Base-by-base conservation (phyloP, 2,888 invertebrate genomes). In the Phorcus lineatus region DNA sequence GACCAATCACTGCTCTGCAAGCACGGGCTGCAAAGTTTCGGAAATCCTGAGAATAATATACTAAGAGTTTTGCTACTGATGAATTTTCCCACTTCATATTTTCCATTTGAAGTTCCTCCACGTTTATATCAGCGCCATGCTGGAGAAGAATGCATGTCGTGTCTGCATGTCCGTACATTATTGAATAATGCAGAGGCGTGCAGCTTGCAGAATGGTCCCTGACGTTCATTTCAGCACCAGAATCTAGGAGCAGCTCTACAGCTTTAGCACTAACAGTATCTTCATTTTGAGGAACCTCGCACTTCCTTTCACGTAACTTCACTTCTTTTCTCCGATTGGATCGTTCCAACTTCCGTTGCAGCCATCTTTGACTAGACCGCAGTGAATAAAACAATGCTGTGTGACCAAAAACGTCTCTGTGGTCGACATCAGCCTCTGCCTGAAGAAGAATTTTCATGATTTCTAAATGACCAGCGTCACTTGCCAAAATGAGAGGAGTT, bases 381-480 rank as follows among this genome's bases (percentile, higher is more conserved):
- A 76, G 55, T 19, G 76, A 24, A 55, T 55, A 76, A 40, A 76
- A 76, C 17, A 76, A 36, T 16, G 76, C 31, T 17, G 76, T 76
- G 28, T 76, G 76, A 31, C 76, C 76, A 28, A 76, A 53, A 9
- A 31, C 36, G 31, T 76, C 55, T 19, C n/a, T 76, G 1, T 17
- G 24, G n/a, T 76, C 55, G 16, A 55, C 54, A 31, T 76, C 76
- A 0, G 76, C 55, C 7, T 55, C 55, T 11, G 54, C 7, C 6
- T 36, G n/a, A 11, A 76, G 16, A 16, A 76, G 55, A 17, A 36
- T 28, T 17, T 55, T 3, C 55, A 76, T 55, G n/a, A 55, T 55
- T 19, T 76, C 76, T 3, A 55, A n/a, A 17, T 55, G 28, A n/a
- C 76, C 76, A n/a, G 28, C 7, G 2, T 76, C 36, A 55, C 76